phyloP scores from a whole-genome alignment of 1,140 invertebrate genomes.

The Drosophila sproati region DNA sequence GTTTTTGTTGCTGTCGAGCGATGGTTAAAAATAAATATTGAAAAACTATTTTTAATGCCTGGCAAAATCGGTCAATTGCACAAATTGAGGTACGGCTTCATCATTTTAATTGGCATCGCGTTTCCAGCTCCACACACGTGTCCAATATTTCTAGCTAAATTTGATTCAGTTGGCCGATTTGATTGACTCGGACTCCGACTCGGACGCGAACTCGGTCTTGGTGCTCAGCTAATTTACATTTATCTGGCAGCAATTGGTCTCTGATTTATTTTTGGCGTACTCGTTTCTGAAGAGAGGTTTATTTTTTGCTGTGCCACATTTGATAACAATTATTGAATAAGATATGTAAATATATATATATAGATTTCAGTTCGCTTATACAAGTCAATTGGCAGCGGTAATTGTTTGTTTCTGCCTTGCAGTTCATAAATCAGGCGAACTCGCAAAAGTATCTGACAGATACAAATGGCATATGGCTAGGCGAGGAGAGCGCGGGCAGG shows the following conservation, averaged over 20 bases:
- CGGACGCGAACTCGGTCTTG: neutral
- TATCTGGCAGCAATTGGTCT: neutral
- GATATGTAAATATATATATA: slow-evolving; percentile 35
- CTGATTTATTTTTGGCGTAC: slow-evolving; percentile 24
- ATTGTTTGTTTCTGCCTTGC: slow-evolving; percentile 22
- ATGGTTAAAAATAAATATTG: slow-evolving; percentile 71
- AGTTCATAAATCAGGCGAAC: slow-evolving; percentile 66
- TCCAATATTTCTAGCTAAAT: slow-evolving; percentile 1
- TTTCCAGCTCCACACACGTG: slow-evolving; percentile 6
- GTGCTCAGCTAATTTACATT: neutral
- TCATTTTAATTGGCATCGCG: slow-evolving; percentile 40
- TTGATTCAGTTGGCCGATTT: neutral
- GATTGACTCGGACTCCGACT: slow-evolving; percentile 1
- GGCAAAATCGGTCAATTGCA: slow-evolving; percentile 48
- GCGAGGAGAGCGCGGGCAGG: neutral
- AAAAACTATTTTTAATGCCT: slow-evolving; percentile 64
- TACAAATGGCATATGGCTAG: slow-evolving; percentile 64
- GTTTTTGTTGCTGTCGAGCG: slow-evolving; percentile 11
- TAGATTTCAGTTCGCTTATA: slow-evolving; percentile 37
- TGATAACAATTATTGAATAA: slow-evolving; percentile 62
- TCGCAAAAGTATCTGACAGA: slow-evolving; percentile 70
- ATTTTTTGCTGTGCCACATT: slow-evolving; percentile 14
- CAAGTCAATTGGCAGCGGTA: slow-evolving; percentile 57
- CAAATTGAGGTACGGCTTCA: slow-evolving; percentile 50
- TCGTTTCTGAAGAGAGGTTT: slow-evolving; percentile 3